Conservation (phyloP, 2,888 invertebrate species). For the Eutolmus rufibarbis region DNA sequence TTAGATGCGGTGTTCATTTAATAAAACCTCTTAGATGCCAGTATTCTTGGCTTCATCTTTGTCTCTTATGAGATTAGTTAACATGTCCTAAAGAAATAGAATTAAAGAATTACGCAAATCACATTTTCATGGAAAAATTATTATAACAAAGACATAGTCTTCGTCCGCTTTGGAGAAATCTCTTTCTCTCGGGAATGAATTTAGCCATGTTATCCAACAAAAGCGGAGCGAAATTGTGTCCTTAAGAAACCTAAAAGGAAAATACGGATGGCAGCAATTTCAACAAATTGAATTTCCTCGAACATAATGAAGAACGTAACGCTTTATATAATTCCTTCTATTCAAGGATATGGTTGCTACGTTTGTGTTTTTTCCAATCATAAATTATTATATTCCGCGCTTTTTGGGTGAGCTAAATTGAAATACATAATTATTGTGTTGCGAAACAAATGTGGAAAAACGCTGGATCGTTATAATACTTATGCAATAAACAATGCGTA, state of each 20-base stretch:
- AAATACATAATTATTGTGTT: not conserved
- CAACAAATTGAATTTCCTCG: not conserved
- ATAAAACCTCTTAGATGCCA: not conserved
- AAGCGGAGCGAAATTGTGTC: not conserved
- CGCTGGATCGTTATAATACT: not conserved
- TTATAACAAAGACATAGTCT: not conserved
- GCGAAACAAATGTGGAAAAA: not conserved
- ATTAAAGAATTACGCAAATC: not conserved
- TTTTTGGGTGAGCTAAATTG: not conserved
- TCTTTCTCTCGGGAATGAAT: not conserved
- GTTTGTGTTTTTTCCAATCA: not conserved
- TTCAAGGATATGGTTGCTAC: not conserved
- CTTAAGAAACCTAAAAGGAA: not conserved
- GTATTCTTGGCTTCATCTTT: not conserved
- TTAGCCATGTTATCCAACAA: not conserved
- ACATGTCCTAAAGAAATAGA: not conserved
- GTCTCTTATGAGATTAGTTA: not conserved
- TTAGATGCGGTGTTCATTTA: not conserved
- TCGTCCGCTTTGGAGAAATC: not conserved
- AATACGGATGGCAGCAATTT: not conserved
- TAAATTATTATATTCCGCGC: not conserved
- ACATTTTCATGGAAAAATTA: not conserved
- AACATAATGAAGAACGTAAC: not conserved
- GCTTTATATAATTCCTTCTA: not conserved
- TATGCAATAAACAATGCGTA: not conserved